Evolutionary conservation across 2,113 vertebrate genomes (phyloP), one percentile per base, ranked within the genome.

Genomic region (Pyxicephalus adspersus): DNA sequence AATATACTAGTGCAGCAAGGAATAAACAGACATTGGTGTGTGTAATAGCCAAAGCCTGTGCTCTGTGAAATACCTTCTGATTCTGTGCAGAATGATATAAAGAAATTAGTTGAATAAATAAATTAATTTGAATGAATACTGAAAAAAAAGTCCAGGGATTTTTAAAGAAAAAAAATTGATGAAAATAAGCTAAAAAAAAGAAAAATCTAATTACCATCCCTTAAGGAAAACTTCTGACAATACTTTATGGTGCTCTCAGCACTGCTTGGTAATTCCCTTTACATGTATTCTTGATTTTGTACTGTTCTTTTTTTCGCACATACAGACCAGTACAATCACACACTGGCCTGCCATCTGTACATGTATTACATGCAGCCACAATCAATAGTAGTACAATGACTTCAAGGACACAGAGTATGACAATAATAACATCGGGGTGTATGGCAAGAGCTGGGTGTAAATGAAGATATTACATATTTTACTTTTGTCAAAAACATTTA

Each of bases 191-290:
- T 2, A 95, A 91, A 91, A 94, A 95, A 91, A 91, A 94, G 92
- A 64, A 78, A 92, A 88, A 90, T 93, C 90, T 45, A 64, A 84
- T 88, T 89, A 89, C 89, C 87, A 90, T 94, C 92, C 92, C 86
- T 90, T 84, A 77, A 67, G 89, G 92, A 95, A 94, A 92, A 95
- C 96, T 95, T 95, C 96, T 94, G 94, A 95, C 93, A 96, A 95
- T 91, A 92, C 89, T 89, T 91, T 92, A 94, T 95, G 96, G 94
- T 96, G 90, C 90, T 84, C 87, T 92, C 94, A 90, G 92, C 91
- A 87, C 86, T 88, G 89, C 86, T 89, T 92, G 89, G 89, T 92
- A 90, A 38, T 74, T 87, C 77, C 66, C 84, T 45, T 76, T 50
- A 58, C 64, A 11, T 84, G 88, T 92, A 89, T 91, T 91, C 84